phyloP scores from a whole-genome alignment of 2,888 invertebrate species.

The Eristalinus aeneus region DNA sequence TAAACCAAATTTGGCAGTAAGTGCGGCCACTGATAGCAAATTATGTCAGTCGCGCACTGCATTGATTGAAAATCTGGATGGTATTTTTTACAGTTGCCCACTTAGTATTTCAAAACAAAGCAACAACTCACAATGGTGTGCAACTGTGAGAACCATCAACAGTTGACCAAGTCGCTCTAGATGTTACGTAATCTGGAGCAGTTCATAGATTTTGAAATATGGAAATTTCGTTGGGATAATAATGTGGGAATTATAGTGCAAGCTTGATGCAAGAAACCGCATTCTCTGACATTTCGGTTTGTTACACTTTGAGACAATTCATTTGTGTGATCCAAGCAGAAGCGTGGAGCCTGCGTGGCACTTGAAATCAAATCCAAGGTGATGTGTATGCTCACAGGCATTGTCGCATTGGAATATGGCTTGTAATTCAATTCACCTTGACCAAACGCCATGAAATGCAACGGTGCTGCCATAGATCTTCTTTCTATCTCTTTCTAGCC shows the following conservation, averaged over 20 bases:
- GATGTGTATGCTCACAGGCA: background rate
- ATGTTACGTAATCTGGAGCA: conserved; percentile 65
- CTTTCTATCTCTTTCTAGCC: conserved; percentile 8
- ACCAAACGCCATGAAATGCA: conserved; percentile 53
- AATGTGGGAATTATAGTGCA: conserved; percentile 51
- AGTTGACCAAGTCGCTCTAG: conserved; percentile 37
- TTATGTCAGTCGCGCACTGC: conserved; percentile 63
- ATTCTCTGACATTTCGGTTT: conserved; percentile 4
- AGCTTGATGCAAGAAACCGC: conserved; percentile 26
- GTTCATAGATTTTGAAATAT: conserved; percentile 71
- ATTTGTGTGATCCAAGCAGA: background rate
- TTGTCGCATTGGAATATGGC: conserved; percentile 6
- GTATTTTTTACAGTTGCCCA: conserved; percentile 50
- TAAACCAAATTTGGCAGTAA: conserved; percentile 69
- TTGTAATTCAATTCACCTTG: conserved; percentile 68
- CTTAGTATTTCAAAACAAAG: conserved; percentile 31
- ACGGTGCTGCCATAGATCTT: conserved; percentile 17
- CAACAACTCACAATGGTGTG: conserved; percentile 7
- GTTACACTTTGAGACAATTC: background rate
- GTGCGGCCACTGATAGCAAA: conserved; percentile 67
- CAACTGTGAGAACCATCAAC: conserved; percentile 35
- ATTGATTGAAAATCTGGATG: conserved; percentile 56
- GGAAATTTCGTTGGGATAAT: conserved; percentile 54
- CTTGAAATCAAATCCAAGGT: conserved; percentile 55
- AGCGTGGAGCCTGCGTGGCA: background rate